Evolutionary conservation across 1,140 invertebrate species (phyloP).

Genomic region (Chironomus striatipennis): DNA sequence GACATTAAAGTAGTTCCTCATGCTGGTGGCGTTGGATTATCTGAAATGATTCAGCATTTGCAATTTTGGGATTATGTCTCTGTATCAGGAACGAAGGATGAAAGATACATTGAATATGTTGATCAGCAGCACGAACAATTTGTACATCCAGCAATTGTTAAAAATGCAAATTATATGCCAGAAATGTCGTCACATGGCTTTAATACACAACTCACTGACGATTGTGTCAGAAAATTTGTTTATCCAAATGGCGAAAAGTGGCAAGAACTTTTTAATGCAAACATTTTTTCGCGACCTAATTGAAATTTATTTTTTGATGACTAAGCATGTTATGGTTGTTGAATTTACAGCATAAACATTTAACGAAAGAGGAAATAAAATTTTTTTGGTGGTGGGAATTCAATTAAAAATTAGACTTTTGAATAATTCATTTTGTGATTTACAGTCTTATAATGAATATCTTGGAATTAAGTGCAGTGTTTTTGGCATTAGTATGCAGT

Average conservation of each 20-base stretch:
- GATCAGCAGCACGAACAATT: constrained; percentile 88
- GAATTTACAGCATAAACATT: no score
- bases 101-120: constrained; percentile 74
- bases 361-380: no score
- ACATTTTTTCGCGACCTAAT: background rate
- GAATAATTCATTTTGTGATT: no score
- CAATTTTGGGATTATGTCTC: constrained; percentile 80
- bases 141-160: constrained; percentile 57
- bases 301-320: background rate
- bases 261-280: constrained; percentile 38
- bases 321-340: background rate
- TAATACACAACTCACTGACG: constrained; percentile 63
- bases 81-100: constrained; percentile 58
- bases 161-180: constrained; percentile 60
- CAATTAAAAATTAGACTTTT: no score
- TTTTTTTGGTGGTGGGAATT: no score
- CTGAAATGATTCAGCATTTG: constrained; percentile 88
- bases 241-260: constrained; percentile 70
- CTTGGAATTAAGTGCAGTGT: background rate
- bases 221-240: constrained; percentile 54
- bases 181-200: constrained; percentile 67
- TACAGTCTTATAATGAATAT: background rate
- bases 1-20: constrained; percentile 86
- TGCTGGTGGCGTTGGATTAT: constrained; percentile 80
- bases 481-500: background rate